Percentiles rank a stretch among this genome's conserved stretches.
These are phyloP conservation scores for Acronicta psi DNA, from an alignment of 2,888 invertebrate genomes.

Conservation along the genomic window DNA sequence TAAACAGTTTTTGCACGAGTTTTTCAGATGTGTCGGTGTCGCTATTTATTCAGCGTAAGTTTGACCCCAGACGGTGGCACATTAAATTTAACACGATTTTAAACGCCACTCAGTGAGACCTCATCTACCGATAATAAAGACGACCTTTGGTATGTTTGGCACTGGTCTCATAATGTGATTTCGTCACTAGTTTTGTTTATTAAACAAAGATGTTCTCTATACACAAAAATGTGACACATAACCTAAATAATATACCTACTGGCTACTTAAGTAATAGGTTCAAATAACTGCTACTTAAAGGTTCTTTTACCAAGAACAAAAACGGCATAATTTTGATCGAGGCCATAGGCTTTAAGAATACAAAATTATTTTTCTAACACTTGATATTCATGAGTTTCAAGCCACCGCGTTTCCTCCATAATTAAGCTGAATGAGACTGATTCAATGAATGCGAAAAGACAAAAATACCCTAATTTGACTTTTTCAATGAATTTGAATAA, in stretches of 20 bases:
- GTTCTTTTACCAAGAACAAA: slow-evolving; percentile 16
- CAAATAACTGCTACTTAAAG: slow-evolving; percentile 18
- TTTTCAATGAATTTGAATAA: slow-evolving; percentile 34
- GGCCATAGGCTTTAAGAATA: slow-evolving; percentile 25
- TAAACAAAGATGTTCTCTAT: slow-evolving; percentile 12
- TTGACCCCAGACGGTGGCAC: slow-evolving; percentile 43
- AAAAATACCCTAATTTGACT: slow-evolving; percentile 11
- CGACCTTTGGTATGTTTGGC: slow-evolving; percentile 34
- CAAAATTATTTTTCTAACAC: slow-evolving; percentile 17
- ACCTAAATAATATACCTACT: slow-evolving; percentile 1
- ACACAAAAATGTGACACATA: slow-evolving; percentile 4
- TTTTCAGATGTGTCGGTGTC: slow-evolving; percentile 40
- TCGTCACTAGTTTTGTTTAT: slow-evolving; percentile 6
- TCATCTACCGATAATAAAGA: slow-evolving; percentile 35
- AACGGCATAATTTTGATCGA: slow-evolving; percentile 31
- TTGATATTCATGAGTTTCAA: slow-evolving; percentile 1
- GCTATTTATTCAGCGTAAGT: slow-evolving; percentile 51
- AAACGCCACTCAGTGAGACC: slow-evolving; percentile 31
- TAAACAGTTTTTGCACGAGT: slow-evolving; percentile 43
- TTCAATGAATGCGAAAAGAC: slow-evolving; percentile 32
- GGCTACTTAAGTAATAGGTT: slow-evolving; percentile 20
- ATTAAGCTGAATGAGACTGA: slow-evolving; percentile 30
- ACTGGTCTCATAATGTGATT: slow-evolving; percentile 10
- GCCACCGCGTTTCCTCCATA: slow-evolving; percentile 24
- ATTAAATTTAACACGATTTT: slow-evolving; percentile 44